These are phyloP conservation scores for Agriotes lineatus DNA, from an alignment of 2,888 invertebrate species.

Conservation along the genomic window DNA sequence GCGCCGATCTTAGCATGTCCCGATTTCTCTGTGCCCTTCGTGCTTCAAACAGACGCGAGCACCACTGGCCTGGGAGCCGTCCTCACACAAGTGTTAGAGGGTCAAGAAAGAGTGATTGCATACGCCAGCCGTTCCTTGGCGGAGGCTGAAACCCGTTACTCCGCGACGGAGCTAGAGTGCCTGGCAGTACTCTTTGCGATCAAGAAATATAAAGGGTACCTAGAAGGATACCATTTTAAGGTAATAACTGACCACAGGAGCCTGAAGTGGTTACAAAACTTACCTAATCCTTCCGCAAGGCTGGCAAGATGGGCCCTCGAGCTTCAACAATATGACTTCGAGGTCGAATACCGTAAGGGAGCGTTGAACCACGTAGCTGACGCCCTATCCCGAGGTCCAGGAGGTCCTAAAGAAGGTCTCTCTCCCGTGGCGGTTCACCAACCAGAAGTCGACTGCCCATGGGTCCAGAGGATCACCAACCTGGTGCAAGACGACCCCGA, in stretches of 20 bases:
- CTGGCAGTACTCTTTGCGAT: background rate
- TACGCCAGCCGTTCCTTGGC: background rate
- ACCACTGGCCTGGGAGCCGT: slow-evolving; percentile 22
- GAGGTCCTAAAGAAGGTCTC: background rate
- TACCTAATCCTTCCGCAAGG: background rate
- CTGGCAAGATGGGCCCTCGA: background rate
- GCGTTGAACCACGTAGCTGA: background rate
- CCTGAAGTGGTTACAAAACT: background rate
- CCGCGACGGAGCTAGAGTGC: background rate
- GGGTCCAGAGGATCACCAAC: background rate
- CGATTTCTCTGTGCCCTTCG: slow-evolving; percentile 21
- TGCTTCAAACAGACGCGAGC: slow-evolving; percentile 27
- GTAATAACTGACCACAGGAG: background rate
- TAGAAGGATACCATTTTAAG: background rate
- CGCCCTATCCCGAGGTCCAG: background rate
- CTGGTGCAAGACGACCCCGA: background rate
- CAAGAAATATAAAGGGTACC: background rate
- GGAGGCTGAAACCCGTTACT: background rate
- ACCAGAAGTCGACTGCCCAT: background rate
- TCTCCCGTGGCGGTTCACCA: background rate
- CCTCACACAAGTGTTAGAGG: slow-evolving; percentile 14
- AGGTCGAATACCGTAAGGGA: background rate
- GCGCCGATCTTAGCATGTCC: too few relatives aligned
- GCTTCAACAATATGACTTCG: background rate
- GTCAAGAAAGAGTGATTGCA: slow-evolving; percentile 21